A percentile compares a stretch with the other conserved stretches of the same genome.
phyloP scores from a whole-genome alignment of 2,113 vertebrate genomes.

The Phocoena sinus region DNA sequence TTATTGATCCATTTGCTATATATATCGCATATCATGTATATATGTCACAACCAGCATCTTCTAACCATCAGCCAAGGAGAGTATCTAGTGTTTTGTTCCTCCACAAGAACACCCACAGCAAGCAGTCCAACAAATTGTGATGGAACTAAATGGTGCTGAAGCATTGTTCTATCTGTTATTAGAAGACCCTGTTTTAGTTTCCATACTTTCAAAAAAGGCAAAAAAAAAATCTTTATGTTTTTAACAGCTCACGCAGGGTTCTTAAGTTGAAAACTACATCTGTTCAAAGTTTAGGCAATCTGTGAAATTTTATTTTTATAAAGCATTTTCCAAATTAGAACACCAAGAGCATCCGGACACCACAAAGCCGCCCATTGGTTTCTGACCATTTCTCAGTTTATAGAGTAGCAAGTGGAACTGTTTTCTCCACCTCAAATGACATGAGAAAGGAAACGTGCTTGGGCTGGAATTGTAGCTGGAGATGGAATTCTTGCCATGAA shows the following conservation, averaged over 20 bases:
- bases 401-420: not conserved
- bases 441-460: not conserved
- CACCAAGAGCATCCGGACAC: not conserved
- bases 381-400: conserved; percentile 13
- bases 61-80: not conserved
- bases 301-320: conserved; percentile 32
- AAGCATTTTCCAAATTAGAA: not conserved
- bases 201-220: not conserved
- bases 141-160: not conserved
- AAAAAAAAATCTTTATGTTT: not conserved
- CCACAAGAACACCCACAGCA: not conserved
- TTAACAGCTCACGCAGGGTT: not conserved
- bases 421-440: not conserved
- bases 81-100: not conserved
- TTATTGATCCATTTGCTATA: not conserved
- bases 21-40: not conserved
- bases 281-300: not conserved
- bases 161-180: not conserved
- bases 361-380: not conserved
- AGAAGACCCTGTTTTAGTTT: not conserved
- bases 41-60: not conserved
- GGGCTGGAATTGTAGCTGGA: not conserved
- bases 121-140: not conserved
- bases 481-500: not conserved
- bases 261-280: not conserved